Evolutionary conservation across 1,140 invertebrate species (phyloP).

Genomic region (Camponotus pennsylvanicus): DNA sequence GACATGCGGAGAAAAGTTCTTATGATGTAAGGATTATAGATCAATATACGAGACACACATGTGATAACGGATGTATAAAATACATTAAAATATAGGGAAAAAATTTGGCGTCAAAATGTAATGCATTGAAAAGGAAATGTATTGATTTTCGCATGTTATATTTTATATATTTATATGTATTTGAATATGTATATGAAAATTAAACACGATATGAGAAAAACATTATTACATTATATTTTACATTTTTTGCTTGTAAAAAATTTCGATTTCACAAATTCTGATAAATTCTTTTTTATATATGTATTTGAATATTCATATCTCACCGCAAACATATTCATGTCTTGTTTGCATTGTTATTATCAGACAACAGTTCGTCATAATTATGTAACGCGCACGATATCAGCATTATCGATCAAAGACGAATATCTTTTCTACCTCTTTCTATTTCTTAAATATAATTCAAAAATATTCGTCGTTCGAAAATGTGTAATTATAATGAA

Average conservation of each 20-base stretch:
- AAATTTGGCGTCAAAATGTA: conserved; percentile 21
- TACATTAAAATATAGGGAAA: not conserved
- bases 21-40: conserved; percentile 29
- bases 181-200: not conserved
- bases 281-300: not conserved
- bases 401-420: conserved; percentile 13
- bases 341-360: not conserved
- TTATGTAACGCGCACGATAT: conserved; percentile 28
- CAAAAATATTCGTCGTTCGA: not conserved
- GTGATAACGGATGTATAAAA: not conserved
- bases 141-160: not conserved
- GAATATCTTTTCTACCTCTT: not conserved
- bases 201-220: no score
- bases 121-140: conserved; percentile 1
- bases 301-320: not conserved
- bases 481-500: not conserved
- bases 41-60: not conserved
- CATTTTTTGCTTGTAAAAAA: conserved; percentile 2
- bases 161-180: conserved; percentile 22
- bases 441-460: conserved; percentile 7
- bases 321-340: not conserved
- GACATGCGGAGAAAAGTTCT: conserved; percentile 57
- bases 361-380: conserved; percentile 28
- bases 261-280: not conserved
- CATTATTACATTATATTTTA: not conserved